Base-by-base conservation (phyloP, 2,113 vertebrate species). In the Semnopithecus entellus region DNA sequence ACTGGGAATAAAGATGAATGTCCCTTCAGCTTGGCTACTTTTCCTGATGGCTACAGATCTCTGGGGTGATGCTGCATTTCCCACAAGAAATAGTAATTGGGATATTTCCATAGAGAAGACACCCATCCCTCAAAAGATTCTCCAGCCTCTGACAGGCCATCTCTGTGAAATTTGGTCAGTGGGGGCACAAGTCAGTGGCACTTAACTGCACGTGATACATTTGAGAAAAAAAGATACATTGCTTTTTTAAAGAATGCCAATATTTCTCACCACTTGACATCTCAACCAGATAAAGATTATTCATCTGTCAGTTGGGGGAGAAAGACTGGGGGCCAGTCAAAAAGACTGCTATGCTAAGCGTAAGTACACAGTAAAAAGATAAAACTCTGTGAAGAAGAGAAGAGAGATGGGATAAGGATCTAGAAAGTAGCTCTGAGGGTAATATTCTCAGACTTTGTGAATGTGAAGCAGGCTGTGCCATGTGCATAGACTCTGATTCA, bases 1-100 rank as follows among this genome's bases (percentile, higher is more conserved):
- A 66, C 18, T 97, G 98, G 95, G 97, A 98, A 98, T 89, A 95
- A 97, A 98, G 97, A 98, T 98, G 93, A 97, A 98, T 98, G 94
- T 97, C 89, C 86, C 97, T 98, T 98, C 97, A 98, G 90, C 78
- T 73, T 82, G 50, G 91, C 97, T 95, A 93, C 95, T 98, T 97
- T 98, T 98, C 66, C 95, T 97, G 87, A 97, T 97, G 93, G 84
- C 95, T 91, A 94, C 91, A 57, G 80, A 72, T 98, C 97, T 98
- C 98, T 68, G 88, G 97, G 83, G 95, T 93, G 87, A 95, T 88
- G 81, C 52, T 94, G 7, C 76, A 12, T 91, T 98, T 94, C 97
- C 97, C 32, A 8, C n/a, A 97, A 97, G 96, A 97, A 98, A 96
- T 4, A 8, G 78, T 92, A 98, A 98, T 98, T 97, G 96, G 97